Evolutionary conservation across 1,140 invertebrate genomes (phyloP).

Genomic region (Drosophila tani): DNA sequence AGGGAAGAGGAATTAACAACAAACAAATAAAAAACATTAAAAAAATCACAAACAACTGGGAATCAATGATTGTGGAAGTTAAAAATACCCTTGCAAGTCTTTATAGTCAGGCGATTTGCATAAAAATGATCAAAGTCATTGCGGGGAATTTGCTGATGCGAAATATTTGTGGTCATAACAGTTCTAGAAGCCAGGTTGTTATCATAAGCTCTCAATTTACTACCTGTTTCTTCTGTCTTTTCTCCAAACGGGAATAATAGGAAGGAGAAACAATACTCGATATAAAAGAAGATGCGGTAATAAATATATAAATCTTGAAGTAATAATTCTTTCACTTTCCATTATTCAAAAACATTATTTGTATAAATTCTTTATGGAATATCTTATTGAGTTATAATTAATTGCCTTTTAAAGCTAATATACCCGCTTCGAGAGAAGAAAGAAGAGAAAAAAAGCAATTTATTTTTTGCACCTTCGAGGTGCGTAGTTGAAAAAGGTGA

Average conservation of each 20-base stretch:
- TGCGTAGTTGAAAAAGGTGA: constrained; percentile 22
- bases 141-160: constrained; percentile 10
- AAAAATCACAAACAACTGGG: constrained; percentile 8
- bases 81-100: constrained; percentile 24
- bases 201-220: constrained; percentile 15
- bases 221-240: neutral
- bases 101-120: constrained; percentile 10
- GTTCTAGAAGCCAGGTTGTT: constrained; percentile 1
- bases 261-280: neutral
- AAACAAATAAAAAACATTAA: constrained; percentile 11
- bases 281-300: too few relatives aligned
- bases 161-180: constrained; percentile 19
- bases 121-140: constrained; percentile 21
- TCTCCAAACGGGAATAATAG: neutral
- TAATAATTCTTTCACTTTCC: constrained; percentile 5
- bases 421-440: constrained; percentile 1
- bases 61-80: constrained; percentile 5
- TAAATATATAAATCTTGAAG: neutral
- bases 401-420: constrained; percentile 4
- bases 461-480: neutral
- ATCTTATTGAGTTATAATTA: neutral
- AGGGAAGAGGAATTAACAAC: constrained; percentile 22
- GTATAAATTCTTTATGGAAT: neutral
- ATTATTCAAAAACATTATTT: neutral
- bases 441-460: constrained; percentile 13